A percentile compares a stretch with the other conserved stretches of the same genome.
phyloP scores from a whole-genome alignment of 2,888 invertebrate genomes.

The Trilocha varians region DNA sequence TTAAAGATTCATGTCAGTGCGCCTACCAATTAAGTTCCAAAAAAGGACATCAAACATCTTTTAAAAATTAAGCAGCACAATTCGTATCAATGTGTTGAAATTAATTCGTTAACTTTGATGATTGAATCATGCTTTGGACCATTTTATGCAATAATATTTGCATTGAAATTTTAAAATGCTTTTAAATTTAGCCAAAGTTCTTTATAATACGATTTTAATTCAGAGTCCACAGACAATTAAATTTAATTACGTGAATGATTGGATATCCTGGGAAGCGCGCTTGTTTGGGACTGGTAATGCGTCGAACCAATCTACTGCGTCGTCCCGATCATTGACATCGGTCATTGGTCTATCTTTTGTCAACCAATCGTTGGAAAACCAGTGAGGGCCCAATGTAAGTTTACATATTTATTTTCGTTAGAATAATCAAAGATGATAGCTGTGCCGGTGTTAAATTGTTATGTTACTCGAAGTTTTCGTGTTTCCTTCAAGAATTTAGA shows the following conservation, averaged over 20 bases:
- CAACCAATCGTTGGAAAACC: conserved; percentile 93
- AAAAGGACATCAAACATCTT: too few relatives aligned
- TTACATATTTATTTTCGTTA: conserved; percentile 51
- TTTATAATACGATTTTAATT: too few relatives aligned
- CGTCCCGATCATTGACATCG: conserved; percentile 82
- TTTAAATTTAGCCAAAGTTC: too few relatives aligned
- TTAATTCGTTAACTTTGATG: too few relatives aligned
- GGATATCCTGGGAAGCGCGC: conserved; percentile 50
- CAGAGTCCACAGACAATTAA: conserved; percentile 60
- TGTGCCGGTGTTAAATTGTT: conserved; percentile 24
- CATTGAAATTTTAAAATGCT: too few relatives aligned
- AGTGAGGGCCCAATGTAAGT: conserved; percentile 73
- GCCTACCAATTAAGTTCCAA: too few relatives aligned
- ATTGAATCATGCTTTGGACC: too few relatives aligned
- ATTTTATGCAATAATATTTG: too few relatives aligned
- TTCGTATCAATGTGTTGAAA: too few relatives aligned
- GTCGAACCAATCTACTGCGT: conserved; percentile 80
- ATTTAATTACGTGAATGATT: conserved; percentile 64
- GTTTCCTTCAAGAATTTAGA: conserved; percentile 18
- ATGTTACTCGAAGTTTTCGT: conserved; percentile 23
- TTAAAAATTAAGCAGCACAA: too few relatives aligned
- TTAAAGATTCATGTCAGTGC: too few relatives aligned
- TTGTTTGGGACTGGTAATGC: conserved; percentile 77
- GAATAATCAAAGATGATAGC: conserved; percentile 41
- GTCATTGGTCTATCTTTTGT: conserved; percentile 88